Evolutionary conservation across 2,797 vertebrate species (phyloP).

Genomic region (Miichthys miiuy): DNA sequence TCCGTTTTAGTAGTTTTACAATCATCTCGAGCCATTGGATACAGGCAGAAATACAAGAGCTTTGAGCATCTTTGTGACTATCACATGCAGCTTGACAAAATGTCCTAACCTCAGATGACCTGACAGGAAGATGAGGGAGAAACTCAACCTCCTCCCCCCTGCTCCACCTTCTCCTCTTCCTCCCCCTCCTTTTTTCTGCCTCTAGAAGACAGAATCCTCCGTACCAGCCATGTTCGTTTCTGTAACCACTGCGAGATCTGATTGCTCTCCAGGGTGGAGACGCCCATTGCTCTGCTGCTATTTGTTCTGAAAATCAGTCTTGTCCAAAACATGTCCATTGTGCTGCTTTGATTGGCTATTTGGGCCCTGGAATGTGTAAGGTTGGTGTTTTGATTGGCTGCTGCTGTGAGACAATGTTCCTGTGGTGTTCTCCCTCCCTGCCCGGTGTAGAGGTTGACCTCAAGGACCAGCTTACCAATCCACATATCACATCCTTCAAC

Average conservation of each 20-base stretch:
- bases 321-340: slow-evolving; percentile 52
- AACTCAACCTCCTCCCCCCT: slow-evolving; percentile 15
- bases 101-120: slow-evolving; percentile 56
- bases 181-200: neutral
- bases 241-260: slow-evolving; percentile 56
- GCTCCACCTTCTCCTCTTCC: slow-evolving; percentile 4
- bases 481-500: slow-evolving; percentile 37
- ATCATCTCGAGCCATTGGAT: neutral
- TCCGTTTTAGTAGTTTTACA: neutral
- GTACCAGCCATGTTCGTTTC: slow-evolving; percentile 46
- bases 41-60: neutral
- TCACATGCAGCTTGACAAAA: slow-evolving; percentile 12
- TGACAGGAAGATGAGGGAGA: slow-evolving; percentile 29
- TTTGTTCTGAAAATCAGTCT: slow-evolving; percentile 68
- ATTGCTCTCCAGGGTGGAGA: slow-evolving; percentile 57
- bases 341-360: slow-evolving; percentile 73
- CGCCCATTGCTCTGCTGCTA: slow-evolving; percentile 57
- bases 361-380: slow-evolving; percentile 66
- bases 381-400: slow-evolving; percentile 74
- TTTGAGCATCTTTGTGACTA: slow-evolving; percentile 18
- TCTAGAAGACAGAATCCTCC: slow-evolving; percentile 27
- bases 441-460: slow-evolving; percentile 58
- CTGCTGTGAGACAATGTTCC: slow-evolving; percentile 58
- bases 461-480: slow-evolving; percentile 47
- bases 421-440: slow-evolving; percentile 46